These are phyloP conservation scores for Drosophila nikananu DNA, from an alignment of 1,140 invertebrate genomes.

Conservation along the genomic window DNA sequence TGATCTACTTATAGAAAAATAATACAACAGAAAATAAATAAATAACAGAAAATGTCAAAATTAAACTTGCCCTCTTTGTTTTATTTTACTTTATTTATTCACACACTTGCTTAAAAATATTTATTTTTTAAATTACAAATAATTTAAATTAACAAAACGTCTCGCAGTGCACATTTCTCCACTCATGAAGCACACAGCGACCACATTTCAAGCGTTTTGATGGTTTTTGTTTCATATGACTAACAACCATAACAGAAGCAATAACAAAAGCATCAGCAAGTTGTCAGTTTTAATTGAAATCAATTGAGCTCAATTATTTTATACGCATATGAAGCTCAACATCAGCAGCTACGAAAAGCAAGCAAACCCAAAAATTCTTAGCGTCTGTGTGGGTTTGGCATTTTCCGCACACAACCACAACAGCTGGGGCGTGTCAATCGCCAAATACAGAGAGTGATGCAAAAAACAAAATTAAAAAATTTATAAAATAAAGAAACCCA, in stretches of 20 bases:
- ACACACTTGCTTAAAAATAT: background rate
- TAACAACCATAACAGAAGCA: slow-evolving; percentile 43
- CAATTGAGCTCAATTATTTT: slow-evolving; percentile 83
- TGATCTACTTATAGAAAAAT: too few species aligned
- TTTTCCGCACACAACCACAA: slow-evolving; percentile 37
- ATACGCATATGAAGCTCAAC: slow-evolving; percentile 77
- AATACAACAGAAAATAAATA: too few species aligned
- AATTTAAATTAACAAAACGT: background rate
- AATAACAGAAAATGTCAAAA: too few species aligned
- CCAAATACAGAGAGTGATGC: slow-evolving; percentile 51
- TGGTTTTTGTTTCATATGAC: slow-evolving; percentile 60
- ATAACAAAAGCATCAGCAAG: slow-evolving; percentile 52
- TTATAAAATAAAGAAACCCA: background rate
- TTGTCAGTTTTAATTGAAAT: slow-evolving; percentile 82
- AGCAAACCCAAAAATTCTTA: slow-evolving; percentile 37
- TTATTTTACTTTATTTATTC: background rate
- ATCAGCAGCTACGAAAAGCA: slow-evolving; percentile 41
- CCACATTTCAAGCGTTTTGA: slow-evolving; percentile 41
- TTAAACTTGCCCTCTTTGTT: too few species aligned
- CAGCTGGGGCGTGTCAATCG: slow-evolving; percentile 45
- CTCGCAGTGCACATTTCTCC: slow-evolving; percentile 15
- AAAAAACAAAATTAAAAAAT: slow-evolving; percentile 10
- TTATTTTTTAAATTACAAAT: background rate
- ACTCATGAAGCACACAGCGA: slow-evolving; percentile 21
- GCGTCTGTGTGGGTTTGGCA: slow-evolving; percentile 59